Base-by-base conservation (phyloP, 1,140 invertebrate genomes). In the Atta colombica region DNA sequence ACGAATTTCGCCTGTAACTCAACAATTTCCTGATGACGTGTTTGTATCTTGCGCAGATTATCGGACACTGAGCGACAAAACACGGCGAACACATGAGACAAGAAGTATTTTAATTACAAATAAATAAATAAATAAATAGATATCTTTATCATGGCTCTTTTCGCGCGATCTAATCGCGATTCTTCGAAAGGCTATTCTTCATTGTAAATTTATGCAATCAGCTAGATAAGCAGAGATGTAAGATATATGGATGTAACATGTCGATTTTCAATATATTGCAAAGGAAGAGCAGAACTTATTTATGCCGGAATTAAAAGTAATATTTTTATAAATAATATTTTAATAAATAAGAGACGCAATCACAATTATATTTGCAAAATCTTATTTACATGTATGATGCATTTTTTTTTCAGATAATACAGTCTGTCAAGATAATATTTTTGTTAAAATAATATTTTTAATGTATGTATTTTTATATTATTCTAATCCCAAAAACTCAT, bases 121-220 rank as follows among this genome's bases (percentile, higher is more conserved):
- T 66, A 81, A 58, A 86, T 77, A 89, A 68, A 75, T 87, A 85
- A 77, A 77, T 77, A 72, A 85, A 85, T 69, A 72, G 77, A 85
- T 69, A 77, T 28, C 45, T 58, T 53, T 61, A 61, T 35, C 53
- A 1, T 80, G 4, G 2, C 45, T 51, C 53, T 69, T 25, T 28
- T 39, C 31, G 55, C 4, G 39, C 39, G 55, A 60, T 49, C 14
- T 49, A 45, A 53, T 74, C 10, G 14, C 21, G 18, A n/a, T 85
- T 71, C 31, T 25, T 63, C 21, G n/a, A 63, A 65, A 80, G 3
- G 3, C 31, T 53, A 60, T 61, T 63, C 45, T 65, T 51, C 18
- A 45, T 66, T 77, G 51, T 71, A 45, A 78, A 60, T 86, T 89
- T 39, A 89, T 87, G 69, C 74, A 71, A 53, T 7, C 16, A 78